Evolutionary conservation across 92 coral and sea anemone species (phyloP), one percentile per base, ranked within the genome.

Genomic region (Metridium senile): DNA sequence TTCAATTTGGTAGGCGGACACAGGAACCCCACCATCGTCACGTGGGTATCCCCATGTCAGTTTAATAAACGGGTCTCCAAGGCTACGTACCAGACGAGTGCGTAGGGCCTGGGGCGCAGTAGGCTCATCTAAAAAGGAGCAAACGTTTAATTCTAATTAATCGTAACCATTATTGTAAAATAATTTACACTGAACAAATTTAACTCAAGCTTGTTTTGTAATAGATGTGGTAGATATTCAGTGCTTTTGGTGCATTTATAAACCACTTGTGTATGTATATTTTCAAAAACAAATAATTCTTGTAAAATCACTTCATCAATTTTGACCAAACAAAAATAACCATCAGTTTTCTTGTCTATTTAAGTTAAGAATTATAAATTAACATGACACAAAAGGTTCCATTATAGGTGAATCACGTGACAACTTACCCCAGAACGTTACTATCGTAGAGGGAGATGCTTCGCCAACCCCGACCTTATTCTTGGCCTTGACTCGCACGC

Each of bases 401-500:
- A n/a, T n/a, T n/a, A n/a, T 54, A 54, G 59, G 25, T 10, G 4
- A 54, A 54, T 13, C 23, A 23, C 31, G n/a, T 4, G 1, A 3
- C 46, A 8, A n/a, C 83, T 79, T 79, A 79, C 84, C 84, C 84
- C 84, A 79, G 45, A 79, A 79, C 3, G 84, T 87, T 21, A 82
- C 78, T 11, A 57, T 77, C 4, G 76, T 52, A 1, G 64, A 34
- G 3, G 9, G 56, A 3, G 91, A 74, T 19, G 91, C 78, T 1
- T 72, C 53, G 16, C 91, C 87, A 0, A 33, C 56, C 20, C 91
- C 87, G 13, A 87, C 52, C 19, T 26, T 64, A 29, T 87, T 87
- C 63, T 71, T 81, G 17, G 91, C 91, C 52, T 51, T 70, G 32
- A 78, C 81, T 13, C 91, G 84, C 33, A 87, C 79, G n/a, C 66